phyloP scores from a whole-genome alignment of 2,888 invertebrate species.

The Leptinotarsa juncta region DNA sequence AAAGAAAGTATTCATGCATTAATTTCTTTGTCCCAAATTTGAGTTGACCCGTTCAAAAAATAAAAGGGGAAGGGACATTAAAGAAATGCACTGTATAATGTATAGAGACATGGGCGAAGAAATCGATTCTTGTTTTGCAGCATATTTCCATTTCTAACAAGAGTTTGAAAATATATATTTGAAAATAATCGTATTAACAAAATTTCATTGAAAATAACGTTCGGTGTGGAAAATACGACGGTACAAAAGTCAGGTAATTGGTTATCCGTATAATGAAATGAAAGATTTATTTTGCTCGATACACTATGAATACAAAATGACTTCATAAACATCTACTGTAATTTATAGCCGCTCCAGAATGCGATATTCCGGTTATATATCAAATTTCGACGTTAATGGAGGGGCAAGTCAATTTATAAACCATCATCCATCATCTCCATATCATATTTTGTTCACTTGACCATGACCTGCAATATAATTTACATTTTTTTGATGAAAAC shows the following conservation, averaged over 20 bases:
- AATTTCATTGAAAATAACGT: background rate
- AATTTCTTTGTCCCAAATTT: too few species aligned
- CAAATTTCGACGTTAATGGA: slow-evolving; percentile 11
- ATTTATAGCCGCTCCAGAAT: slow-evolving; percentile 14
- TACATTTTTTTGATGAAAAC: too few species aligned
- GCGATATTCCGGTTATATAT: slow-evolving; percentile 13
- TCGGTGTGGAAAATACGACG: background rate
- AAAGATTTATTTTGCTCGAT: slow-evolving; percentile 3
- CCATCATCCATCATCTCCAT: slow-evolving; percentile 1
- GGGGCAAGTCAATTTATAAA: slow-evolving; percentile 2
- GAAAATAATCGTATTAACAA: background rate
- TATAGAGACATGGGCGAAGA: too few species aligned
- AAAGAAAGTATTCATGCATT: too few species aligned
- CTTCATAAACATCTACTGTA: slow-evolving; percentile 16
- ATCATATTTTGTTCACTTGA: background rate
- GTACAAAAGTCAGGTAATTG: background rate
- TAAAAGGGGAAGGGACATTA: too few species aligned
- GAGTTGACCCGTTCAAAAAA: too few species aligned
- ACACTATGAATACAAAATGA: background rate
- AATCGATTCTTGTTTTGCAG: too few species aligned
- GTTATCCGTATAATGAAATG: background rate
- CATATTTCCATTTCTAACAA: too few species aligned
- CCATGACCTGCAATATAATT: background rate
- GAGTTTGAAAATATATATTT: too few species aligned
- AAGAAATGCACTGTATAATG: too few species aligned